Base-by-base conservation (phyloP, 2,113 vertebrate species). In the Gadus chalcogrammus region DNA sequence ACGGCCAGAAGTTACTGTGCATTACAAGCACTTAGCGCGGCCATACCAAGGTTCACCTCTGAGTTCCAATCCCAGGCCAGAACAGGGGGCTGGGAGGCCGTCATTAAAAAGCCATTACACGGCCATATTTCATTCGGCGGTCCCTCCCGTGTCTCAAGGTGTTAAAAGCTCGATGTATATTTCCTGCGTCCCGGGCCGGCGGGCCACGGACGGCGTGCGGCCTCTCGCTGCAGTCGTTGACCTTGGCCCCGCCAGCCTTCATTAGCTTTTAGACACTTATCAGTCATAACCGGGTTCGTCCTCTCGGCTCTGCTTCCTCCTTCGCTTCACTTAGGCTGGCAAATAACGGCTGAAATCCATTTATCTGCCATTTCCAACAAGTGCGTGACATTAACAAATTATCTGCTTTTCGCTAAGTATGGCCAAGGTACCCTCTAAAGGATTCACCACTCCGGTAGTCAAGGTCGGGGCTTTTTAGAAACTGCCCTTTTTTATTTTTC, bases 231-330 rank as follows among this genome's bases (percentile, higher is more conserved):
- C 84, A 91, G 88, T 88, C 89, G 91, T 89, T 93, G 92, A 93
- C 92, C 92, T 93, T 93, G 93, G 90, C 90, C 91, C 82, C 81
- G 87, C 85, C 88, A 90, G 91, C 91, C 91, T 92, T 93, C 91
- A 92, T 92, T 92, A 92, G 90, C 91, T 92, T 91, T 93, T 90
- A 92, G 91, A 93, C 93, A 93, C 91, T 92, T 93, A 93, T 94
- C 93, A 94, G 89, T 94, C 93, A 93, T 91, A 93, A 91, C 91
- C 88, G 82, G 88, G 89, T 89, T 92, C 89, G 91, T 91, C 91
- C 91, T 92, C 91, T 89, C 86, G 77, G 78, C 87, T 83, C 88
- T 79, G 84, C 89, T 91, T 91, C 89, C 89, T 91, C 88, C 88
- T 91, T 90, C 90, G 90, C 90, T 92, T 93, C 91, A 94, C 91